Conservation (phyloP, 2,797 vertebrate genomes). For the Sebastes variabilis region DNA sequence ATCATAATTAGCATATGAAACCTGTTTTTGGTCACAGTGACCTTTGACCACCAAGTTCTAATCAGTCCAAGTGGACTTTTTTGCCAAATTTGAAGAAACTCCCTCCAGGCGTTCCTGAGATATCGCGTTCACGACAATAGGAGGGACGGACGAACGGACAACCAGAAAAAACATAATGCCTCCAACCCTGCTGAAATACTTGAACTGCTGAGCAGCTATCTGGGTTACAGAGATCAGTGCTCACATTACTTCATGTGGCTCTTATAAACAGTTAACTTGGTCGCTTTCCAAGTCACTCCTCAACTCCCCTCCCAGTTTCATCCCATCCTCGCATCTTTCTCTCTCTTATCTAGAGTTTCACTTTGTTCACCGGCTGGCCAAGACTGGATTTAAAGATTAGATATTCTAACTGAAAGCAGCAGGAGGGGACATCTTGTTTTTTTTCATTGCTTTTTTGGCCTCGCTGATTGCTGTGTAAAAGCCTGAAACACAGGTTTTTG, state of each 20-base stretch:
- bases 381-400: conserved; percentile 74
- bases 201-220: conserved; percentile 18
- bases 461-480: conserved; percentile 46
- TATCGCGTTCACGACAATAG: no score
- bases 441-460: conserved; percentile 34
- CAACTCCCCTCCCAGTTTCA: neutral
- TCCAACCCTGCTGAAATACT: neutral
- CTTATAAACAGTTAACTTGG: conserved; percentile 73
- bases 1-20: no score
- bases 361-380: conserved; percentile 50
- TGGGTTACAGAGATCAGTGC: conserved; percentile 55
- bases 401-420: conserved; percentile 71
- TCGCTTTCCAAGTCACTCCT: conserved; percentile 60
- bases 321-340: neutral
- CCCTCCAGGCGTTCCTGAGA: no score
- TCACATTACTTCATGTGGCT: conserved; percentile 64
- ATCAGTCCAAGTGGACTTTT: no score
- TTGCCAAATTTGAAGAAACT: no score
- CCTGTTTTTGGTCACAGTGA: no score
- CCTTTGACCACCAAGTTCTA: no score
- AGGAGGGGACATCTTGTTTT: conserved; percentile 52
- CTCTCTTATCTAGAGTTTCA: conserved; percentile 65
- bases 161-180: no score
- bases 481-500: conserved; percentile 48
- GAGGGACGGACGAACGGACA: no score